Percentiles rank a stretch among this genome's conserved stretches.
Conservation (phyloP, 2,888 invertebrate species). For the Torymus aiolomorphi region DNA sequence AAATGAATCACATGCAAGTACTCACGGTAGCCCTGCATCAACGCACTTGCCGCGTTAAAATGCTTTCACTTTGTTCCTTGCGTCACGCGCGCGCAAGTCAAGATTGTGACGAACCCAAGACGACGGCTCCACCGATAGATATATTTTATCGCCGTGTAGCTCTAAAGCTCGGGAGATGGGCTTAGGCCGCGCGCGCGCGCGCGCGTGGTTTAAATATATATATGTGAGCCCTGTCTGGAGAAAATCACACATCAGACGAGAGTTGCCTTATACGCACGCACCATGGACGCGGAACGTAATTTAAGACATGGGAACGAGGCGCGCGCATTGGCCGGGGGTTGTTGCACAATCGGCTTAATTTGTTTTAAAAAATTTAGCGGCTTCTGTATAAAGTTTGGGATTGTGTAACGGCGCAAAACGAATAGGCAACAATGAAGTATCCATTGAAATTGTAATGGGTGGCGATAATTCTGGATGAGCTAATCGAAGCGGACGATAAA, state of each 20-base stretch:
- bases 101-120: slow-evolving; percentile 57
- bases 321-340: background rate
- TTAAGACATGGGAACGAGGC: slow-evolving; percentile 1
- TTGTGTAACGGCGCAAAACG: background rate
- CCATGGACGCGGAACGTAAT: background rate
- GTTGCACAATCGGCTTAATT: background rate
- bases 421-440: no score
- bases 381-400: no score
- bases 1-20: slow-evolving; percentile 58
- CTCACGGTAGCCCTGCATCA: slow-evolving; percentile 51
- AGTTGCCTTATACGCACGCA: background rate
- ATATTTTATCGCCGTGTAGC: slow-evolving; percentile 41
- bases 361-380: background rate
- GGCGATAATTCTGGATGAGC: no score
- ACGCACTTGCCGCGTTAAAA: slow-evolving; percentile 9
- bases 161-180: no score
- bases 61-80: slow-evolving; percentile 57
- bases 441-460: no score
- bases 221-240: background rate
- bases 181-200: no score
- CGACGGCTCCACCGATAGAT: slow-evolving; percentile 25
- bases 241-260: background rate
- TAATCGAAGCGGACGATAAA: no score
- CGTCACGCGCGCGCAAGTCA: slow-evolving; percentile 52
- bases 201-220: no score